A percentile compares a stretch with the other conserved stretches of the same genome.
Evolutionary conservation across 2,113 vertebrate genomes (phyloP).

Genomic region (Alectura lathami): DNA sequence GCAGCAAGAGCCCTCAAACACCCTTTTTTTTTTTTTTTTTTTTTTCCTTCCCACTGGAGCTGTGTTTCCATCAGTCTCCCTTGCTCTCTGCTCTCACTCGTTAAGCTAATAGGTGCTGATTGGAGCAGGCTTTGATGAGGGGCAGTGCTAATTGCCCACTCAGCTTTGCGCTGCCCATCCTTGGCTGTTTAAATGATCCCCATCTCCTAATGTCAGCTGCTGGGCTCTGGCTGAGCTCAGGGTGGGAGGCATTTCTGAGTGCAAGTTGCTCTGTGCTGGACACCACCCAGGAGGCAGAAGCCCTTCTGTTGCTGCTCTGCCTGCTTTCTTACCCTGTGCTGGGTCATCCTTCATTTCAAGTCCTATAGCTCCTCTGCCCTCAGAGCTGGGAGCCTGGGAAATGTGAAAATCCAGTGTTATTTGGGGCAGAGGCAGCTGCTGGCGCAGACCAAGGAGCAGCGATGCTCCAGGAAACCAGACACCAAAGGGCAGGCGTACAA

Average conservation of each 20-base stretch:
- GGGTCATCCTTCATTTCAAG: neutral
- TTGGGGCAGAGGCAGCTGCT: neutral
- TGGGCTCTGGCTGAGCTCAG: neutral
- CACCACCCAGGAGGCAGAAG: neutral
- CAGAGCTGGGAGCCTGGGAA: neutral
- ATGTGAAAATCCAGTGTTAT: neutral
- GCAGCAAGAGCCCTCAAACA: neutral
- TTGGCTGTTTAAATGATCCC: neutral
- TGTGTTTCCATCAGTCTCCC: neutral
- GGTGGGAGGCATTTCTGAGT: rapidly evolving
- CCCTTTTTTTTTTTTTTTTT: neutral
- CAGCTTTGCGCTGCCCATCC: neutral
- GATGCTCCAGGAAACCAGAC: neutral
- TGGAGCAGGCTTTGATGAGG: neutral
- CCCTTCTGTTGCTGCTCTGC: neutral
- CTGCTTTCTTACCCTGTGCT: neutral
- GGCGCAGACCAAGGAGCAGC: neutral
- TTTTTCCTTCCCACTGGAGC: neutral
- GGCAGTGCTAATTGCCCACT: neutral
- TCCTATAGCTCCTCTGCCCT: neutral
- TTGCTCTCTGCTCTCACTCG: neutral
- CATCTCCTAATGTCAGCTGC: neutral
- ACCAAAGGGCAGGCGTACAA: neutral
- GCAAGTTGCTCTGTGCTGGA: neutral
- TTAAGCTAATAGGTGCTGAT: neutral